phyloP scores from a whole-genome alignment of 2,888 invertebrate species.

The Stenichneumon culpator region DNA sequence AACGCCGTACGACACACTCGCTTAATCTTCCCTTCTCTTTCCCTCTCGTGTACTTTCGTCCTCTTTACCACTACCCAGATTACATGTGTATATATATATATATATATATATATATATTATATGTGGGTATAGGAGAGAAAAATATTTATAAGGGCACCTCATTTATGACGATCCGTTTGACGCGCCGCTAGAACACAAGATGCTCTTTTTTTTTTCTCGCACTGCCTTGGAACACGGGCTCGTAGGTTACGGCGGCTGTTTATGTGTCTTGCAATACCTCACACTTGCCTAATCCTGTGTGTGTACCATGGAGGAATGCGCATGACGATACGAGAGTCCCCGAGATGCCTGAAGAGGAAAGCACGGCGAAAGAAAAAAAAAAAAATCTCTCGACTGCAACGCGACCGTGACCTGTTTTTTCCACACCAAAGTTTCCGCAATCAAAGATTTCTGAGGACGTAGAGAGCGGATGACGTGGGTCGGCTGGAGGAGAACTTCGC shows the following conservation, averaged over 20 bases:
- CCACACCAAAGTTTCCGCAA: conserved; percentile 15
- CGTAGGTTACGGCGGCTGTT: neutral
- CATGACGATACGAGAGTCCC: neutral
- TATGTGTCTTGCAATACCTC: neutral
- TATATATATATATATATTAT: conserved; percentile 9
- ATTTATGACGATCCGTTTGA: conserved; percentile 52
- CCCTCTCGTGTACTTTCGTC: neutral
- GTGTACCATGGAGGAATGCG: neutral
- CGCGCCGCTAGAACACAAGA: conserved; percentile 25
- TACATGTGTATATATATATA: neutral
- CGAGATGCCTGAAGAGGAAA: conserved; percentile 27
- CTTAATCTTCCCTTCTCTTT: conserved; percentile 25
- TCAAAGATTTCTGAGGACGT: neutral
- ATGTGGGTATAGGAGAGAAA: neutral
- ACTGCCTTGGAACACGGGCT: neutral
- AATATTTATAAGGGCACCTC: conserved; percentile 37
- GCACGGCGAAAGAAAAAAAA: conserved; percentile 21
- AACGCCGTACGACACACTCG: conserved; percentile 8
- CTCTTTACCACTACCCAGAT: neutral
- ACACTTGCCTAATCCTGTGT: conserved; percentile 33
- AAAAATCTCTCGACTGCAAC: conserved; percentile 33
- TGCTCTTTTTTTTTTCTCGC: conserved; percentile 16
- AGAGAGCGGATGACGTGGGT: neutral
- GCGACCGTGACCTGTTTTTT: conserved; percentile 44
- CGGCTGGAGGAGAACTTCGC: neutral